Evolutionary conservation across 1,140 invertebrate genomes (phyloP).

Genomic region (Zaprionus tsacasi): DNA sequence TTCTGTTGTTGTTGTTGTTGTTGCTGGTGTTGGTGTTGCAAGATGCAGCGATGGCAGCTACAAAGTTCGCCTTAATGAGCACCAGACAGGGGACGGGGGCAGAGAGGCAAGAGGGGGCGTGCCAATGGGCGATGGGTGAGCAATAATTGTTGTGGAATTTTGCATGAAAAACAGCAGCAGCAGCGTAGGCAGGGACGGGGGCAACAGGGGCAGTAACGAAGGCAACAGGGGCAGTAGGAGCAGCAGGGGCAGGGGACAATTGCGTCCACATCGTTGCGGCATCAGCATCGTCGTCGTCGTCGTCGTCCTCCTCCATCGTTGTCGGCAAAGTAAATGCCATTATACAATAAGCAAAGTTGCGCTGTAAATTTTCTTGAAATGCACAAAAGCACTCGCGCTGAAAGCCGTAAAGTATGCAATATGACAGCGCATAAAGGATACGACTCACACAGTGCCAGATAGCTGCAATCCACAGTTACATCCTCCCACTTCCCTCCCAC

Average conservation of each 20-base stretch:
- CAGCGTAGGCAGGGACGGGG: neutral
- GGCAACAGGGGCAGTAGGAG: neutral
- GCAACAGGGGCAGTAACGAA: neutral
- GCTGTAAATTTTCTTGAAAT: conserved; percentile 77
- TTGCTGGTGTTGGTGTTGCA: conserved; percentile 23
- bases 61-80: conserved; percentile 65
- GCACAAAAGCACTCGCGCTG: conserved; percentile 77
- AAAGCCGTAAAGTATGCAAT: conserved; percentile 77
- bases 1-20: conserved; percentile 12
- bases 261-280: neutral
- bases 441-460: conserved; percentile 6
- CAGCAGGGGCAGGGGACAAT: conserved; percentile 12
- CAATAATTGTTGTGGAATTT: conserved; percentile 62
- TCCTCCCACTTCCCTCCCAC: neutral
- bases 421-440: conserved; percentile 75
- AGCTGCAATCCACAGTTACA: neutral
- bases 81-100: conserved; percentile 11
- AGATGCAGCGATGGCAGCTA: conserved; percentile 33
- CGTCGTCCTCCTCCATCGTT: conserved; percentile 19
- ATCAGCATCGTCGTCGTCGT: conserved; percentile 6
- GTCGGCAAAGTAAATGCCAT: conserved; percentile 71
- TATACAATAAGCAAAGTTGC: conserved; percentile 73
- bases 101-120: neutral
- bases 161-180: conserved; percentile 22
- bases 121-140: conserved; percentile 43